Base-by-base conservation (phyloP, 2,797 vertebrate species). In the Pygocentrus nattereri region DNA sequence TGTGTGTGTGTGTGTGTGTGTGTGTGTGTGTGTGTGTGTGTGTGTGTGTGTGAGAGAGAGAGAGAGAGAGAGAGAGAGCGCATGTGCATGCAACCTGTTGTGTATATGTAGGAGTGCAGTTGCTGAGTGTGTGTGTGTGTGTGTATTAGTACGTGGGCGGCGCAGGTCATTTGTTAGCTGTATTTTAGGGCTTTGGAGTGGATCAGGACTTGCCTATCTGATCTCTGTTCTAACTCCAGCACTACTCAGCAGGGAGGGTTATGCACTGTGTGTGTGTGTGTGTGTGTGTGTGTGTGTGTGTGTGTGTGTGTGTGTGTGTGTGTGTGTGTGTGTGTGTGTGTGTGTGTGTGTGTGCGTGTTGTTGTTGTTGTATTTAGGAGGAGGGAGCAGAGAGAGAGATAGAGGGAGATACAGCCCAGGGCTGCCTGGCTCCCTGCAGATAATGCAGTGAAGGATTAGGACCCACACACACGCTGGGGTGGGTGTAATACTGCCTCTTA, bases 111-210 rank as follows among this genome's bases (percentile, higher is more conserved):
- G 86, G 75, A 41, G 79, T 71, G 52, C 23, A 50, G 69, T 61
- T 75, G 75, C 27, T 72, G 44, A 72, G 78, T 72, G 74, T 81
- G 79, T 80, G 58, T 84, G 25, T 27, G 74, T 81, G 79, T 80
- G 58, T 84, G 25, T 27, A 80, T 70, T 88, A 85, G 88, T 83
- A 85, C 89, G 91, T 90, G 91, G 90, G 91, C 92, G 92, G 90
- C 87, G 86, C 82, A 86, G 89, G 92, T 91, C 90, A 94, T 94
- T 94, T 94, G 91, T 88, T 90, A 92, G 92, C 91, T 91, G 85
- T 83, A 89, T 92, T 94, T 92, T 92, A 92, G 88, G 90, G 91
- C 91, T 93, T 93, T 92, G 90, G 92, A 89, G 91, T 84, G 77
- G 91, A 93, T 93, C 91, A 92, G 88, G 76, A 71, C 80, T 87